These are phyloP conservation scores for Folsomia manolachei DNA, from an alignment of 2,888 invertebrate species.

Conservation along the genomic window DNA sequence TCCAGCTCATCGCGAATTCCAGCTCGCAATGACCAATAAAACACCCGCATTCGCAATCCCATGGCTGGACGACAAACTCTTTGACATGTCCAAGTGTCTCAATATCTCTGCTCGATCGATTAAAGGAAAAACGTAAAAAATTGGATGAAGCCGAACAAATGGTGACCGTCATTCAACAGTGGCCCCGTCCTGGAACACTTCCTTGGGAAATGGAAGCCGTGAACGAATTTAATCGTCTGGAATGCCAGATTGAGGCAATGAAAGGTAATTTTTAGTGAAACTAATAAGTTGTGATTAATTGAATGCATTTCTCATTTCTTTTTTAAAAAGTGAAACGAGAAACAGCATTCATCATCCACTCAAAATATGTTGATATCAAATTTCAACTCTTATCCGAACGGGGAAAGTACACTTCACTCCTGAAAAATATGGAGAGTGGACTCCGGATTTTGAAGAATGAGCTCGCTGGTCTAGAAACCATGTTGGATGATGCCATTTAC, in stretches of 20 bases:
- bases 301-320: not conserved
- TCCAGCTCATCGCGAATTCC: conserved; percentile 45
- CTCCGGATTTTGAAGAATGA: conserved; percentile 38
- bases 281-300: not conserved
- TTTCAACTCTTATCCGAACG: conserved; percentile 42
- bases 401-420: conserved; percentile 43
- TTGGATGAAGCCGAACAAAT: conserved; percentile 45
- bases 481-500: conserved; percentile 47
- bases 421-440: conserved; percentile 43
- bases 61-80: conserved; percentile 50
- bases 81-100: conserved; percentile 45
- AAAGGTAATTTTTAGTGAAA: conserved; percentile 36
- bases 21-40: conserved; percentile 44
- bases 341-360: conserved; percentile 45
- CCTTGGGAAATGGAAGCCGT: conserved; percentile 46
- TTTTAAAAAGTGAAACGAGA: conserved; percentile 39
- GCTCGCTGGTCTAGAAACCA: conserved; percentile 42
- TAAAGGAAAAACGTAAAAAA: conserved; percentile 40
- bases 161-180: conserved; percentile 39
- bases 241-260: conserved; percentile 42
- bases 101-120: conserved; percentile 43
- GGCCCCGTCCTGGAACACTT: conserved; percentile 40
- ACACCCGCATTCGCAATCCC: conserved; percentile 41
- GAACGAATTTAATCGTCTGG: conserved; percentile 32
- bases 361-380: conserved; percentile 47